Percentiles rank a stretch among this genome's conserved stretches.
These are phyloP conservation scores for Epicampocera succincta DNA, from an alignment of 2,888 invertebrate species.

Conservation along the genomic window DNA sequence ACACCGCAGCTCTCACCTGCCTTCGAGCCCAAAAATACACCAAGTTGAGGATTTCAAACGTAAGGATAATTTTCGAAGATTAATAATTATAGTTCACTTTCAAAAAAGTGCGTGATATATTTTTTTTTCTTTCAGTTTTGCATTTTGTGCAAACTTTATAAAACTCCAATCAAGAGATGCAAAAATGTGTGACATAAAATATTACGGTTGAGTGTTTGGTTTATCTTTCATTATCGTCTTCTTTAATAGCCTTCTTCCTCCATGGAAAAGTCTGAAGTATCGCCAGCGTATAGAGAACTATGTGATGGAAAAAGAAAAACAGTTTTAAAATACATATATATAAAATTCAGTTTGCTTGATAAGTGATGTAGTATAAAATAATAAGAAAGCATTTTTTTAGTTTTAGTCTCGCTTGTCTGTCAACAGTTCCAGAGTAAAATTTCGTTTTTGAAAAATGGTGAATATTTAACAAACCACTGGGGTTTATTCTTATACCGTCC, in stretches of 20 bases:
- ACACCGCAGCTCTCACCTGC: conserved; percentile 79
- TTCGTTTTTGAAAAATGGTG: no score
- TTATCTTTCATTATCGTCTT: background rate
- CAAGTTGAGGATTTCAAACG: conserved; percentile 72
- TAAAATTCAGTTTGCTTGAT: no score
- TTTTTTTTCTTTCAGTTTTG: conserved; percentile 15
- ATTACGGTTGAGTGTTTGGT: background rate
- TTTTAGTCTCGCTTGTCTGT: no score
- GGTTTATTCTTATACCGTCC: no score
- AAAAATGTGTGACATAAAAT: conserved; percentile 27
- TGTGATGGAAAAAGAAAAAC: conserved; percentile 75
- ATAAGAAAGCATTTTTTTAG: no score
- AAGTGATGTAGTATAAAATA: no score
- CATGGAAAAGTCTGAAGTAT: conserved; percentile 92
- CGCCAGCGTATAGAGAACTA: conserved; percentile 90
- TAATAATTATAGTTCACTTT: conserved; percentile 14
- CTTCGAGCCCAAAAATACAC: conserved; percentile 75
- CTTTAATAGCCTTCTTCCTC: conserved; percentile 88
- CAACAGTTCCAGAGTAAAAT: no score
- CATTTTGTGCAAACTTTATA: conserved; percentile 36
- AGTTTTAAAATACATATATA: no score
- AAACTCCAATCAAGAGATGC: conserved; percentile 12
- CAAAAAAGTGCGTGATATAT: background rate
- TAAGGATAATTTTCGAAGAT: conserved; percentile 48
- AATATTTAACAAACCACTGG: no score